phyloP scores from a whole-genome alignment of 2,888 invertebrate genomes.

The Plagodis dolabraria region DNA sequence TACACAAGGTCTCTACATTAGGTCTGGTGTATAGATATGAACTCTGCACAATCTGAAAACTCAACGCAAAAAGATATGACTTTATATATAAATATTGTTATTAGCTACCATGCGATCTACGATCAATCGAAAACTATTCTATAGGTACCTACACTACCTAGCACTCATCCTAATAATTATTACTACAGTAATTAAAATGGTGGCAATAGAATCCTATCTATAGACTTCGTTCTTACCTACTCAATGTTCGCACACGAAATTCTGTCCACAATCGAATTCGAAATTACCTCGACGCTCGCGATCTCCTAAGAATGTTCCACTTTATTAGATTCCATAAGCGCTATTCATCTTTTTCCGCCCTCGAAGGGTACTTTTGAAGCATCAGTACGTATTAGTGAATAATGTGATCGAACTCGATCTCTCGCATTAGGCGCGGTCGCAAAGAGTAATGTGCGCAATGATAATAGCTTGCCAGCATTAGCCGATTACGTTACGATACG shows the following conservation, averaged over 20 bases:
- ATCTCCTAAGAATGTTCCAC: constrained; percentile 71
- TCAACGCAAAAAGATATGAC: too few relatives aligned
- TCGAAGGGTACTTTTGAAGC: constrained; percentile 70
- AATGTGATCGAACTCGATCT: constrained; percentile 80
- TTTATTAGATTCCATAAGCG: constrained; percentile 83
- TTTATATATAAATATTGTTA: too few relatives aligned
- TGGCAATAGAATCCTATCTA: too few relatives aligned
- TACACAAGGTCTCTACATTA: too few relatives aligned
- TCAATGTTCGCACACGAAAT: neutral
- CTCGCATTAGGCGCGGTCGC: constrained; percentile 68
- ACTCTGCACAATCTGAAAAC: too few relatives aligned
- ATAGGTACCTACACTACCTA: too few relatives aligned
- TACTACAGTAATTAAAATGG: too few relatives aligned
- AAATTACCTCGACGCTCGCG: constrained; percentile 66
- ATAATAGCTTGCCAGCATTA: constrained; percentile 75
- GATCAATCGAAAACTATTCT: too few relatives aligned
- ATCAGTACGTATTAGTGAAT: constrained; percentile 76
- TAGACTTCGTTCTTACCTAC: too few relatives aligned
- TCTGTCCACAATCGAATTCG: constrained; percentile 19
- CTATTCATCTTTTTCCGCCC: constrained; percentile 80
- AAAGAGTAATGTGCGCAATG: constrained; percentile 68
- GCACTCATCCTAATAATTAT: too few relatives aligned
- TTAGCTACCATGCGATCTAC: too few relatives aligned
- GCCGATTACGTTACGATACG: constrained; percentile 56
- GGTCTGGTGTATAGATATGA: too few relatives aligned